These are phyloP conservation scores for Pteromalus puparum DNA, from an alignment of 1,140 invertebrate genomes.

Conservation along the genomic window DNA sequence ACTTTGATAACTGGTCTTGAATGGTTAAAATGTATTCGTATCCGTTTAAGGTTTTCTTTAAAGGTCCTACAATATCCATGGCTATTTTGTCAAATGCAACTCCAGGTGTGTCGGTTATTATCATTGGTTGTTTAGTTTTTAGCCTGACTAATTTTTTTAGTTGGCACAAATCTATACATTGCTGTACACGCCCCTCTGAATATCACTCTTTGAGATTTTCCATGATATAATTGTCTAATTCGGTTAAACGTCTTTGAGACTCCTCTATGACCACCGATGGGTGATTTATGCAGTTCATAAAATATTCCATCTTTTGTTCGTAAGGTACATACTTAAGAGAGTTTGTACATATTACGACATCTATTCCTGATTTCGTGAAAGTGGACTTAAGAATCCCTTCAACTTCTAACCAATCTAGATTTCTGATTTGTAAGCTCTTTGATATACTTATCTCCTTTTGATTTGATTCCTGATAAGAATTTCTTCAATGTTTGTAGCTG, in stretches of 20 bases:
- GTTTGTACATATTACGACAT: neutral
- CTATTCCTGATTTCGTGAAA: too few relatives aligned
- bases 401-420: too few relatives aligned
- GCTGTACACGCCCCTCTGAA: slow-evolving; percentile 44
- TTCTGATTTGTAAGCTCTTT: too few relatives aligned
- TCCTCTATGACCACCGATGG: slow-evolving; percentile 53
- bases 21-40: slow-evolving; percentile 33
- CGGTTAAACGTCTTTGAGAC: slow-evolving; percentile 43
- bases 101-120: slow-evolving; percentile 47
- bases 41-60: neutral
- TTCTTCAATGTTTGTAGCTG: too few relatives aligned
- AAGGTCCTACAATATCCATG: slow-evolving; percentile 35
- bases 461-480: too few relatives aligned
- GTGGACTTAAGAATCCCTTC: too few relatives aligned
- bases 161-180: slow-evolving; percentile 51
- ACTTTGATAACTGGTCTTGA: slow-evolving; percentile 50
- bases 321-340: slow-evolving; percentile 11
- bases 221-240: slow-evolving; percentile 52
- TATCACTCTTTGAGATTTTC: slow-evolving; percentile 49
- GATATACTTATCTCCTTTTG: too few relatives aligned
- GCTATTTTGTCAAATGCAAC: slow-evolving; percentile 40
- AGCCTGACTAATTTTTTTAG: slow-evolving; percentile 49
- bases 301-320: too few relatives aligned
- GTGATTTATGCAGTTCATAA: slow-evolving; percentile 3
- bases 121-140: slow-evolving; percentile 47